These are phyloP conservation scores for Epinotia ramella DNA, from an alignment of 2,888 invertebrate species.

Conservation along the genomic window DNA sequence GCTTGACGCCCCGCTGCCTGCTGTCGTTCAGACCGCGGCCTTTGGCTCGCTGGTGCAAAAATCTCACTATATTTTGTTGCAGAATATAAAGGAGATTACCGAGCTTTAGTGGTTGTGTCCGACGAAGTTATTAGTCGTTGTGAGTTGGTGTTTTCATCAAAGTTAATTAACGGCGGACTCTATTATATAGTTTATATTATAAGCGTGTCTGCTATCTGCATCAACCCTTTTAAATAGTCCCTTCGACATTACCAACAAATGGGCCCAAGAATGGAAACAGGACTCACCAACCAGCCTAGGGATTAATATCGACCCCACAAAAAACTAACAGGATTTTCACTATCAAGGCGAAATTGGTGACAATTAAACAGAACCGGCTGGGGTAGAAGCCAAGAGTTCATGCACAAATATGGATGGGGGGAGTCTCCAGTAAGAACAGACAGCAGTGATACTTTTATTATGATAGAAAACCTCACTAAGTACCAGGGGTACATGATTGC, in stretches of 20 bases:
- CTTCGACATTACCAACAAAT: no score
- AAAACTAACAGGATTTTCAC: no score
- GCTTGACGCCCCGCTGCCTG: no score
- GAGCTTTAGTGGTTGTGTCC: conserved; percentile 3
- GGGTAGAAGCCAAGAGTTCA: no score
- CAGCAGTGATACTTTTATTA: not conserved
- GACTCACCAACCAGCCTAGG: no score
- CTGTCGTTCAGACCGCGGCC: no score
- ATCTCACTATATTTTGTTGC: conserved; percentile 15
- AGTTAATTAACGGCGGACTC: conserved; percentile 3
- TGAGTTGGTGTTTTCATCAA: conserved; percentile 1
- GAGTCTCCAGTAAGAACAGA: not conserved
- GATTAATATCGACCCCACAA: no score
- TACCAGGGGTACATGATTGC: not conserved
- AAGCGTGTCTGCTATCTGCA: not conserved
- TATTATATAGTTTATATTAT: not conserved
- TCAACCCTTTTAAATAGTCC: no score
- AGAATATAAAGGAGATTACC: conserved; percentile 7
- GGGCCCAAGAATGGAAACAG: no score
- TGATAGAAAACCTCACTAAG: not conserved
- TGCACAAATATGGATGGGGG: no score
- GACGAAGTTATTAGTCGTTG: conserved; percentile 4
- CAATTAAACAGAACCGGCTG: no score
- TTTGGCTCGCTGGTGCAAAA: not conserved
- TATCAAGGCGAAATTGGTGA: no score